Evolutionary conservation across 1,140 invertebrate genomes (phyloP), one percentile per base, ranked within the genome.

Genomic region (Eueides isabella): DNA sequence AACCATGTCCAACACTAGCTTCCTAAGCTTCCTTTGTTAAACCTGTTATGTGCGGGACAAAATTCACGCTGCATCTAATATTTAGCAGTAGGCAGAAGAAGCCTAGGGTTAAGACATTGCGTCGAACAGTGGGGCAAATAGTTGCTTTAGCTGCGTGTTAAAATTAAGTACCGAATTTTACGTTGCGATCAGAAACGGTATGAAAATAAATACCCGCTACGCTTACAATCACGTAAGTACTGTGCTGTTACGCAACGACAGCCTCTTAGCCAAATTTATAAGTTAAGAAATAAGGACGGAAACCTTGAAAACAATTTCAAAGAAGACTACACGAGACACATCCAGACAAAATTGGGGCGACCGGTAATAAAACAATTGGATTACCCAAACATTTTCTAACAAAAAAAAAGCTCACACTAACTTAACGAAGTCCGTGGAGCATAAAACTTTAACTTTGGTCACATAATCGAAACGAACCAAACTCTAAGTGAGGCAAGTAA

Each of bases 391-490:
- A 65, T 61, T 61, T 65, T 38, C 35, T 31, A 75, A 76, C 75
- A 55, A 55, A 55, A 55, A 48, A 55, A 55, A 26, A 55, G 19
- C 48, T 55, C 23, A 55, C 19, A 55, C 48, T 26, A 55, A 55
- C 19, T 55, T 55, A 55, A 55, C 48, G 48, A 55, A 55, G 48
- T 55, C 81, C 79, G 67, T 66, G 14, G 29, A 63, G 61, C 61
- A n/a, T 31, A 30, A 63, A 63, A 63, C 26, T 63, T 16, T 77
- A 77, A 74, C 64, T 73, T 68, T 70, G 80, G 79, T 76, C 80
- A 80, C 81, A 82, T 80, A 83, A 85, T 86, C 74, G 74, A 78
- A 85, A 87, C 84, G 79, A 85, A 89, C 73, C 80, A 79, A 81
- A 80, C 73, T 80, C 77, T 70, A n/a, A 44, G 1, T 38, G 35